Percentiles rank a stretch among this genome's conserved stretches.
Conservation (phyloP, 2,113 vertebrate species). For the Stegastes partitus region DNA sequence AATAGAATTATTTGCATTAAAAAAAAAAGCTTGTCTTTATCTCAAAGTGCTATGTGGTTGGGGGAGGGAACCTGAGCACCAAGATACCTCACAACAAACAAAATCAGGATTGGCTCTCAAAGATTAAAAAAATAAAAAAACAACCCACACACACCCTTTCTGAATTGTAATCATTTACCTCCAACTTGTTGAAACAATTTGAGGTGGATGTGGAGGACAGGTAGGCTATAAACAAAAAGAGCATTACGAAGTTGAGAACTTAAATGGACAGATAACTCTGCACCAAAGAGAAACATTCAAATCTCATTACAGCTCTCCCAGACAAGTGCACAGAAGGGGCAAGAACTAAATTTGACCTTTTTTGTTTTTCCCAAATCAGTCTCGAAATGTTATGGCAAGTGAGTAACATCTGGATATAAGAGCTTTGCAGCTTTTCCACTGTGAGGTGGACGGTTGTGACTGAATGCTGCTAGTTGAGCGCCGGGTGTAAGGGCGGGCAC, state of each 20-base stretch:
- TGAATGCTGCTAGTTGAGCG: slow-evolving; percentile 28
- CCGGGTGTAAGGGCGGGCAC: slow-evolving; percentile 80
- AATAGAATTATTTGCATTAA: slow-evolving; percentile 42
- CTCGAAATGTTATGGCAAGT: too few species aligned
- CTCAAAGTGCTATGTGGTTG: slow-evolving; percentile 79
- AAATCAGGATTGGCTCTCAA: slow-evolving; percentile 31
- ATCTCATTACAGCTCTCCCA: background rate
- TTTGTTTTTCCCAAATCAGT: background rate
- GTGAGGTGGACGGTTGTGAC: slow-evolving; percentile 1
- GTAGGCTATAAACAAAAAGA: slow-evolving; percentile 11
- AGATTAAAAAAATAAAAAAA: slow-evolving; percentile 26
- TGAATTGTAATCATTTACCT: background rate
- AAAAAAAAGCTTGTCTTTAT: slow-evolving; percentile 36
- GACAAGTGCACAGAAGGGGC: slow-evolving; percentile 18
- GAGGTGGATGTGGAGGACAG: slow-evolving; percentile 6
- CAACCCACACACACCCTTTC: too few species aligned
- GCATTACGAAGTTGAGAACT: background rate
- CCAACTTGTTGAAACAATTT: background rate
- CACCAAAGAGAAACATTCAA: slow-evolving; percentile 16
- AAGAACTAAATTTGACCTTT: slow-evolving; percentile 10
- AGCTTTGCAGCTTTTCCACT: background rate
- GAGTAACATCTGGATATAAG: background rate
- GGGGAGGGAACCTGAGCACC: slow-evolving; percentile 49
- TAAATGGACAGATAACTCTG: slow-evolving; percentile 32
- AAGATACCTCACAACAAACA: slow-evolving; percentile 16